Base-by-base conservation (phyloP, 2,113 vertebrate genomes). In the Pangasianodon gigas region DNA sequence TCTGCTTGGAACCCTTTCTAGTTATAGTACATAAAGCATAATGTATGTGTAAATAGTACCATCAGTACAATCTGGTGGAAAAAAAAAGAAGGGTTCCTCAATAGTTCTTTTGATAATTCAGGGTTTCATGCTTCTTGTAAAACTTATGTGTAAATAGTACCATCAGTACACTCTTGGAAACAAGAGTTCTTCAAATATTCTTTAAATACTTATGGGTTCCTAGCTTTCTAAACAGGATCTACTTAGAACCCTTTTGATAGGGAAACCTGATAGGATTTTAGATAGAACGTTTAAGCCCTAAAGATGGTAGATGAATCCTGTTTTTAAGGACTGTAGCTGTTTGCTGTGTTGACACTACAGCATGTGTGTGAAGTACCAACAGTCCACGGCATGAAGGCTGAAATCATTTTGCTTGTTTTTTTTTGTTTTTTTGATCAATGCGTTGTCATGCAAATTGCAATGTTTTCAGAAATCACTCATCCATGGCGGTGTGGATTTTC, bases 391-490 rank as follows among this genome's bases (percentile, higher is more conserved):
- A 67, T 32, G 14, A 58, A 60, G 48, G 48, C 9, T 48, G 62
- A 1, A n/a, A 83, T 56, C 5, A 37, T 56, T 41, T 67, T 74
- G 46, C 37, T 87, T 58, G 37, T 41, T 67, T 85, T 54, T 52
- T 60, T 19, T 52, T 69, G 2, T 14, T 58, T 87, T 74, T 24
- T 80, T 77, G 2, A 60, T 75, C 32, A 84, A 46, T 60, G 82
- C 19, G 16, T 75, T 51, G 69, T 83, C 69, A 89, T 62, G 54
- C 69, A 84, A 54, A 56, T 44, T 83, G 46, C 37, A 44, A 29
- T 46, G 24, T 60, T 51, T 84, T 56, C 46, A 81, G 29, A 89
- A 85, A 51, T 46, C 54, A 44, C 32, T 54, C 85, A 58, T 56
- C 51, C 37, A 7, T 44, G 9, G 5, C 32, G 32, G 32, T n/a